Evolutionary conservation across 2,888 invertebrate genomes (phyloP), one percentile per base, ranked within the genome.

Genomic region (Hyposoter dolosus): DNA sequence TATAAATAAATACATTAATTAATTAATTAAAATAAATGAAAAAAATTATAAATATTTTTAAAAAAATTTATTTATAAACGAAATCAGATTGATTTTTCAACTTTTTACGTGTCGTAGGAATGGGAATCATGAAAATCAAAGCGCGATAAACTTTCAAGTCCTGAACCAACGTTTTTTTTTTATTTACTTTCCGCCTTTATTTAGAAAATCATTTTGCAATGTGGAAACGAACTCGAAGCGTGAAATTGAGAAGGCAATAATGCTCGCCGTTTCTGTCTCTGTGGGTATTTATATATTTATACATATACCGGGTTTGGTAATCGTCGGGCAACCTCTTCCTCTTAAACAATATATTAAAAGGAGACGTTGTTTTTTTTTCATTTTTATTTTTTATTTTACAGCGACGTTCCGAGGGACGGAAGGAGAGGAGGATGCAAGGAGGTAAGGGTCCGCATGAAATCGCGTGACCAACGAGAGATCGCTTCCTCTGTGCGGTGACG

Each of bases 381-480:
- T n/a, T n/a, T n/a, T 40, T 43, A 15, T 35, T 47, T 56, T 32
- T 15, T 72, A 5, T 35, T 56, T n/a, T 15, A 19, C 35, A 19
- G 40, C 40, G n/a, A 40, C 35, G 76, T 1, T 12, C 45, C n/a
- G 43, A 60, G 72, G 47, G 35, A 72, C 47, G 65, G 69, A 69
- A 60, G 17, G 56, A 50, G 43, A 66, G 50, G 43, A 23, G 19
- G 23, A 35, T 35, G 35, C 35, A 45, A 32, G 65, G 47, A 50
- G 63, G 63, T 47, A 76, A 83, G 82, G 85, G 76, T 66, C 72
- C 43, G 71, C 77, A 35, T n/a, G 80, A 60, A 82, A 86, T 86
- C 85, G 85, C 85, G 85, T 86, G 85, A 86, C 82, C 83, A 80
- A 45, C 85, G 65, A 71, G 77, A 83, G 85, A 86, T 83, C 17